Base-by-base conservation (phyloP, 2,113 vertebrate species). In the Anser brachyrhynchus region DNA sequence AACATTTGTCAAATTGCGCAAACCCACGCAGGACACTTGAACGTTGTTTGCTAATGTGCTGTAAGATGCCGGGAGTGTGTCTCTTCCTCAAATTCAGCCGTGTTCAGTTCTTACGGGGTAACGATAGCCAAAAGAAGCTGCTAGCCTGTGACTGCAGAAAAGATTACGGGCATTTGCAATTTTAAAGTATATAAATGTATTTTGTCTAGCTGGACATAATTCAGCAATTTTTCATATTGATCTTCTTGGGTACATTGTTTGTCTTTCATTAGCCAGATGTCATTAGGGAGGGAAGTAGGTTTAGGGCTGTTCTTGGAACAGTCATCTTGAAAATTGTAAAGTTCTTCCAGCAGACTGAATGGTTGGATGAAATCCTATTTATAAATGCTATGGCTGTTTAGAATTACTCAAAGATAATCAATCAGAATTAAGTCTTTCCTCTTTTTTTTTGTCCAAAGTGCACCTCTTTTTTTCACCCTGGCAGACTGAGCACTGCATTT, bases 351-450 rank as follows among this genome's bases (percentile, higher is more conserved):
- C 25, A 95, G 87, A 61, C 51, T 61, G 55, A 73, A 71, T 71
- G 51, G 33, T 70, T 97, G 96, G 94, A 85, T 84, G 70, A 79
- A 92, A 21, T 93, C 59, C 77, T 59, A 71, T 90, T 92, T 92
- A 70, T 86, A 95, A 93, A 87, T 67, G 81, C 10, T 41, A 35
- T 13, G 79, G 18, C 70, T 94, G 84, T 74, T 95, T 87, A 62
- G 84, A 94, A 71, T 92, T 83, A 75, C 75, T 94, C 57, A 17
- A 71, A 92, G 84, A 64, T 79, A 75, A 94, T 90, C 51, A 66
- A 64, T 91, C 84, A 87, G 78, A 86, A 90, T 92, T 55, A 74
- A 67, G 66, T 57, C 58, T 95, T 94, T 84, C 62, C 55, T 93
- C n/a, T 55, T 55, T n/a, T 61, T 72, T 61, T 35, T 35, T 70